A percentile compares a stretch with the other conserved stretches of the same genome.
phyloP scores from a whole-genome alignment of 2,888 invertebrate species.

The Hymenopus coronatus region DNA sequence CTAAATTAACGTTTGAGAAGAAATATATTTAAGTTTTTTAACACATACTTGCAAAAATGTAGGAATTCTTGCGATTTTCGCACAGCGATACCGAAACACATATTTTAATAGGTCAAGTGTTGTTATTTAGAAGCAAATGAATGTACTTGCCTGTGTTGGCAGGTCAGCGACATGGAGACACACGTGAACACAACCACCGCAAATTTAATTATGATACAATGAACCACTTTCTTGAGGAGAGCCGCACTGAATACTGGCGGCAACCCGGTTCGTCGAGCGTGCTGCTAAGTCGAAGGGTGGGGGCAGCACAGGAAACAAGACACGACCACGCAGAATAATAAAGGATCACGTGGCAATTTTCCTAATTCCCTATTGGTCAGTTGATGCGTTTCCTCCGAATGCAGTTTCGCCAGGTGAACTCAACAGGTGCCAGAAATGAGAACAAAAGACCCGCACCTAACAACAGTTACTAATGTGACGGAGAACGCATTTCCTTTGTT shows the following conservation, averaged over 20 bases:
- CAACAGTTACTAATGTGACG: neutral
- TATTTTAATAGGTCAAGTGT: no score
- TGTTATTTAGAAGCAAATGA: neutral
- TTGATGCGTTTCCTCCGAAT: neutral
- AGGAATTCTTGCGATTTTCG: no score
- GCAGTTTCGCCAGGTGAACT: neutral
- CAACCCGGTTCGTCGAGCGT: neutral
- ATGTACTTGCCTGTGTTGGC: neutral
- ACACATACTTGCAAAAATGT: no score
- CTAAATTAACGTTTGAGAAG: no score
- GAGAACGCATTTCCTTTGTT: neutral
- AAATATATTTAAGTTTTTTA: no score
- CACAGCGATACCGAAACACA: no score
- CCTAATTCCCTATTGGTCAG: neutral
- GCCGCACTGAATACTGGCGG: neutral
- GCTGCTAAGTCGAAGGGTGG: neutral
- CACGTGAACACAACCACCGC: neutral
- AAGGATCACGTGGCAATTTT: neutral
- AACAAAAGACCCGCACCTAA: neutral
- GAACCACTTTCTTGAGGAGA: neutral
- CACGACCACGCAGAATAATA: slow-evolving; percentile 8
- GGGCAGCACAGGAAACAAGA: neutral
- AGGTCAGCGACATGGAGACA: no score
- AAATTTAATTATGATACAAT: neutral
- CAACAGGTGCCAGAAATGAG: neutral